Evolutionary conservation across 2,113 vertebrate species (phyloP), one percentile per base, ranked within the genome.

Genomic region (Corythoichthys haematopterus): DNA sequence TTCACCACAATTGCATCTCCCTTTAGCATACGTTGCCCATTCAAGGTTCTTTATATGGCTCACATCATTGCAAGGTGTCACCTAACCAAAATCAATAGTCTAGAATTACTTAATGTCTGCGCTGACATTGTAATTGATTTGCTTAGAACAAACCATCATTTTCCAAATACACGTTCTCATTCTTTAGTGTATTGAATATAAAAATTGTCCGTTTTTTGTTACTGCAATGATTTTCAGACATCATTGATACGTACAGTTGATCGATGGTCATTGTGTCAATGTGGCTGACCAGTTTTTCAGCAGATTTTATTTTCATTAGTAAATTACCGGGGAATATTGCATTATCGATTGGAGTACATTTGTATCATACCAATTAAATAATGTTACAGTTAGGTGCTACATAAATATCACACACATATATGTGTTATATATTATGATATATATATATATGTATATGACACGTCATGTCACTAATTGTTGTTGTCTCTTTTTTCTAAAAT

Each of bases 41-140:
- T 55, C 12, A 37, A 45, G 68, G 9, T 1, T 35, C 43, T 8
- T 48, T 48, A 36, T 51, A n/a, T 16, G 77, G 71, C 70, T 57
- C 13, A 40, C 58, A 35, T 43, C n/a, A n/a, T 52, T 47, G 16
- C 53, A 65, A 78, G 40, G 80, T 76, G 81, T 82, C 81, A 60
- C 67, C 66, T 81, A 77, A 72, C 72, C 45, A 12, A 74, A 79
- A 85, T 80, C 80, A 70, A 79, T 78, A 69, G 76, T 74, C 50
- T 80, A 59, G 64, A 67, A 74, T 83, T 77, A 79, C 77, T 79
- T 55, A 48, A 43, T 55, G 51, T 59, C 28, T 58, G 35, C 43
- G 36, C 35, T 33, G 43, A 53, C 20, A 63, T 2, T 6, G 64
- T 2, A 33, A 67, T 11, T 11, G 10, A 57, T 35, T 16, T 53